phyloP scores from a whole-genome alignment of 2,888 invertebrate species.

The Acholoe squamosa region DNA sequence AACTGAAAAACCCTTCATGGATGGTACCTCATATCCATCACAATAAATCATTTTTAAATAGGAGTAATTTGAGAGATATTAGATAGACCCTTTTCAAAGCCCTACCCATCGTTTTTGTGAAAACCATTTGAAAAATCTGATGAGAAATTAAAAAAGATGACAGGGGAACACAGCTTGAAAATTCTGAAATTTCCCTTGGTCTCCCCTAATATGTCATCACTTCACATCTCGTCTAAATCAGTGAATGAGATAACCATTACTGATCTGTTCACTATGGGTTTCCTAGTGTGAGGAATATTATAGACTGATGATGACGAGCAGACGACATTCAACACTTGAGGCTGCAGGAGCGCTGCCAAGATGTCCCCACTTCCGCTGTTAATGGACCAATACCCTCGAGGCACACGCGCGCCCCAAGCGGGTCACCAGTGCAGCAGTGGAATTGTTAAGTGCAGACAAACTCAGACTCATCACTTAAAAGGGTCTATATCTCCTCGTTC shows the following conservation, averaged over 20 bases:
- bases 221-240: not conserved
- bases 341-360: not conserved
- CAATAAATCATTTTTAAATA: too few species aligned
- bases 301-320: not conserved
- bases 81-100: too few species aligned
- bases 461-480: too few species aligned
- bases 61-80: too few species aligned
- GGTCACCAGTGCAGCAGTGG: not conserved
- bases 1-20: too few species aligned
- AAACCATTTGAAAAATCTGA: too few species aligned
- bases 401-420: not conserved
- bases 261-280: not conserved
- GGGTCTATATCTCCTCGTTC: too few species aligned
- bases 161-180: too few species aligned
- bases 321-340: not conserved
- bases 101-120: too few species aligned
- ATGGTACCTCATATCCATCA: too few species aligned
- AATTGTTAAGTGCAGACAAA: not conserved
- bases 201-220: not conserved
- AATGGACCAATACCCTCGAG: constrained; percentile 25
- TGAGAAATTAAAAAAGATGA: too few species aligned
- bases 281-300: not conserved
- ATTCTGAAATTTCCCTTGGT: too few species aligned
- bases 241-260: not conserved
- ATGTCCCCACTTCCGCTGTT: not conserved